Conservation (phyloP, 1,140 invertebrate species). For the Halictus rubicundus region DNA sequence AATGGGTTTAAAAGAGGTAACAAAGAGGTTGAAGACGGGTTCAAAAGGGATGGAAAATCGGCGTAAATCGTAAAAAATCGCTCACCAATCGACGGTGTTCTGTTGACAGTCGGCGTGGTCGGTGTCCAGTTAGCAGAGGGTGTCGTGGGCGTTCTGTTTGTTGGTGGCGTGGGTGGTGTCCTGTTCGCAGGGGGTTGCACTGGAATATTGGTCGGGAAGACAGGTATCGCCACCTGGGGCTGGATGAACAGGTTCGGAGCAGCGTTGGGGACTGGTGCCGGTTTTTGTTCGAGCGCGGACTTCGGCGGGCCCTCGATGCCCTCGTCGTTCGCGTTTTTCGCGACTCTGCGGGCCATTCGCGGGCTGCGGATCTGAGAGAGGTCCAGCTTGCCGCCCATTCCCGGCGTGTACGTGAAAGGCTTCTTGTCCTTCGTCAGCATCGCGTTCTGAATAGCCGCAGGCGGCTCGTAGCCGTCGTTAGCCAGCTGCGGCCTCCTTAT, state of each 20-base stretch:
- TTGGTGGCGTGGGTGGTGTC: constrained; percentile 62
- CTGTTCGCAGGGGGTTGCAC: constrained; percentile 75
- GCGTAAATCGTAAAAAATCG: too few relatives aligned
- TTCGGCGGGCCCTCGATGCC: constrained; percentile 79
- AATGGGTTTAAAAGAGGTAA: too few relatives aligned
- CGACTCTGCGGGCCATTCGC: constrained; percentile 91
- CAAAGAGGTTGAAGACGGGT: too few relatives aligned
- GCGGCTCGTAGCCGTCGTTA: constrained; percentile 84
- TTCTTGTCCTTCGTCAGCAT: constrained; percentile 98
- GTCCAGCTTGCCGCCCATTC: constrained; percentile 89
- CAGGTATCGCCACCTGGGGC: constrained; percentile 86
- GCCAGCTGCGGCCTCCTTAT: constrained; percentile 56
- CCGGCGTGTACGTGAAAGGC: constrained; percentile 96
- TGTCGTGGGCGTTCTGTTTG: constrained; percentile 66
- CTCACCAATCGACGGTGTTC: not conserved
- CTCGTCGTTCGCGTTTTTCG: constrained; percentile 84
- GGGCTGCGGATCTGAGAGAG: constrained; percentile 94
- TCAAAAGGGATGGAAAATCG: too few relatives aligned
- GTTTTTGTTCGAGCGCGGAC: constrained; percentile 75
- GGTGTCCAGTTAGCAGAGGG: constrained; percentile 1
- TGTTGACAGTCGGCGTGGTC: not conserved
- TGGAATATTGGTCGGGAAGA: constrained; percentile 84
- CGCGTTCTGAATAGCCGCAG: constrained; percentile 93
- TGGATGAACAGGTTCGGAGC: constrained; percentile 77
- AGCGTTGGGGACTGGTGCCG: constrained; percentile 72